Conservation (phyloP, 2,113 vertebrate species). For the Aplodontia rufa region DNA sequence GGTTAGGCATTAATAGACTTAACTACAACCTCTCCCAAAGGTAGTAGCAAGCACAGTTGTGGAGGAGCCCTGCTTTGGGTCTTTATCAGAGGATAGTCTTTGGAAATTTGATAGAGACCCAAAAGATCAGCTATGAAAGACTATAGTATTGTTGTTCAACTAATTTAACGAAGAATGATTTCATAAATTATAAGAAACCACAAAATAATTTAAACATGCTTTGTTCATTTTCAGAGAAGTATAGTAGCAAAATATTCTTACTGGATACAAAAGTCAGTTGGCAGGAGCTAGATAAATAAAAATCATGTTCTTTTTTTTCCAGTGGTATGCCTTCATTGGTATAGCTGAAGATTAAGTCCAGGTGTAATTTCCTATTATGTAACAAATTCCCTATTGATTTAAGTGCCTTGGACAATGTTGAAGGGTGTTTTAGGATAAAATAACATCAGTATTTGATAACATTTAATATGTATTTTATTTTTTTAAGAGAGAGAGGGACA, state of each 20-base stretch:
- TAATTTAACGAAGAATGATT: neutral
- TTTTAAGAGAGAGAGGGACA: no score
- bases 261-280: neutral
- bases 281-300: slow-evolving; percentile 18
- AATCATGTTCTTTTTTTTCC: neutral
- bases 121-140: neutral
- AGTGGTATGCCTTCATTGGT: neutral
- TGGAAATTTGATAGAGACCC: slow-evolving; percentile 6
- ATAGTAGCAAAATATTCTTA: neutral
- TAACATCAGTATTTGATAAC: neutral
- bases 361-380: neutral
- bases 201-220: neutral
- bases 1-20: neutral
- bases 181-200: slow-evolving; percentile 46
- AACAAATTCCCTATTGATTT: neutral
- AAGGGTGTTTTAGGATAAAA: neutral
- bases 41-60: neutral
- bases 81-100: neutral
- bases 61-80: neutral
- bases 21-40: neutral
- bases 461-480: neutral
- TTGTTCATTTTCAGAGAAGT: slow-evolving; percentile 18
- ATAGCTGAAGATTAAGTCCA: neutral
- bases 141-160: neutral
- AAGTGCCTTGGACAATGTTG: neutral